phyloP scores from a whole-genome alignment of 2,888 invertebrate species.

The Quadriops clusia region DNA sequence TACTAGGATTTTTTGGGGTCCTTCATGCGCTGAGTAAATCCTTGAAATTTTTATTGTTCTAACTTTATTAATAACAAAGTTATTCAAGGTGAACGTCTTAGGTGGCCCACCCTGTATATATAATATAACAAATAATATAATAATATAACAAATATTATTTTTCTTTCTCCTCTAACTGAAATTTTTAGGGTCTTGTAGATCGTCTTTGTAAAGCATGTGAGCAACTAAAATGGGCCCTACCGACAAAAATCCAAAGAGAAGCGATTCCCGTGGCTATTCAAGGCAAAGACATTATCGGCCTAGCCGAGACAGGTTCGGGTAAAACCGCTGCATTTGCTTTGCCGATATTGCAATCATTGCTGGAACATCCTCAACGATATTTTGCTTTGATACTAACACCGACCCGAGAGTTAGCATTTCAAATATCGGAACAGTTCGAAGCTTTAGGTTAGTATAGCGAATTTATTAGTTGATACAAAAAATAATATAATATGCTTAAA shows the following conservation, averaged over 20 bases:
- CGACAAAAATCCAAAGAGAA: slow-evolving; percentile 91
- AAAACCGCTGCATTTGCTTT: slow-evolving; percentile 97
- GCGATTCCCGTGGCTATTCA: slow-evolving; percentile 83
- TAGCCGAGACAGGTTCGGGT: slow-evolving; percentile 82
- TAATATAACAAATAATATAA: slow-evolving; percentile 2
- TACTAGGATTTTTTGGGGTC: too few relatives aligned
- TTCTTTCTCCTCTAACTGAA: background rate
- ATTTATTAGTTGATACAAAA: slow-evolving; percentile 20
- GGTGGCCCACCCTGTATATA: too few relatives aligned
- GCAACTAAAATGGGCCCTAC: slow-evolving; percentile 85
- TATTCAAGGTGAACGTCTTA: too few relatives aligned
- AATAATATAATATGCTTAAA: background rate
- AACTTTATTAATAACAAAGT: slow-evolving; percentile 5
- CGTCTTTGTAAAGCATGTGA: slow-evolving; percentile 83
- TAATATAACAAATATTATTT: background rate
- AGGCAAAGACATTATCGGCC: slow-evolving; percentile 57
- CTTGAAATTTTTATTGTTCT: slow-evolving; percentile 5
- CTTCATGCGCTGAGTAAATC: too few relatives aligned
- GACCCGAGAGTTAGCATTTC: slow-evolving; percentile 94
- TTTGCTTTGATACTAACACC: slow-evolving; percentile 92
- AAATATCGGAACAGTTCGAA: slow-evolving; percentile 97
- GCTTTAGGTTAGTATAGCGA: slow-evolving; percentile 61
- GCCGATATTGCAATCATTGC: slow-evolving; percentile 83
- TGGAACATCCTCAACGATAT: slow-evolving; percentile 86
- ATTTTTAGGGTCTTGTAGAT: slow-evolving; percentile 72